Evolutionary conservation across 2,797 vertebrate species (phyloP), one percentile per base, ranked within the genome.

Genomic region (Anolis apletophallus): DNA sequence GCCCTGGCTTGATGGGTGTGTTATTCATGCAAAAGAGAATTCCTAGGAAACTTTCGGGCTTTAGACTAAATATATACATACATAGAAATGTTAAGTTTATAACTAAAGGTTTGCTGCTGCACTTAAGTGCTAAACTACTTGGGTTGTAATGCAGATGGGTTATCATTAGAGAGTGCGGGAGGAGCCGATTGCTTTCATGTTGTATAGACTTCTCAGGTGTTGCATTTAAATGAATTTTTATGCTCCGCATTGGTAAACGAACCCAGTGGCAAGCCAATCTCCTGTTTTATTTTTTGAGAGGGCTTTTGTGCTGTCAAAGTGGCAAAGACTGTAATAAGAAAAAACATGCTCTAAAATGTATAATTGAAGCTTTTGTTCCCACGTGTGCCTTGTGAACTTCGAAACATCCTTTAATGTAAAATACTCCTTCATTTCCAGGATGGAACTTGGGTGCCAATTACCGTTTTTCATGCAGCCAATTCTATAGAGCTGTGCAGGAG

Each of bases 381-480:
- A 17, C 68, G 69, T 92, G 87, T 94, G 88, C 92, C 76, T 90
- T 93, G 91, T 93, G 92, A 94, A 94, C 93, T 93, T 87, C 92
- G 88, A 93, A 94, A 91, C 87, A 92, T 90, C 89, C 89, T 91
- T 94, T 90, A 91, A 91, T 91, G 90, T 91, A 91, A 95, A 92
- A 74, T 92, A 88, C 89, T 94, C 92, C 89, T 94, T 94, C 80
- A 88, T 94, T 96, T 96, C 83, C 90, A 99, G 99, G 98, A 99
- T 91, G 97, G 97, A 86, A 97, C 97, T 80, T 94, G 91, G 90
- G 98, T 99, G 88, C 98, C 98, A 79, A 92, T 99, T 94, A 99
- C 98, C 23, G 85, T 99, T 93, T 96, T 99, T 93, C 97, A 98
- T 94, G 95, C 95, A 80, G 91, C 5, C 19, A 93, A 96, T 87